phyloP scores from a whole-genome alignment of 2,797 vertebrate genomes.

The Oryzias dopingdopingensis region DNA sequence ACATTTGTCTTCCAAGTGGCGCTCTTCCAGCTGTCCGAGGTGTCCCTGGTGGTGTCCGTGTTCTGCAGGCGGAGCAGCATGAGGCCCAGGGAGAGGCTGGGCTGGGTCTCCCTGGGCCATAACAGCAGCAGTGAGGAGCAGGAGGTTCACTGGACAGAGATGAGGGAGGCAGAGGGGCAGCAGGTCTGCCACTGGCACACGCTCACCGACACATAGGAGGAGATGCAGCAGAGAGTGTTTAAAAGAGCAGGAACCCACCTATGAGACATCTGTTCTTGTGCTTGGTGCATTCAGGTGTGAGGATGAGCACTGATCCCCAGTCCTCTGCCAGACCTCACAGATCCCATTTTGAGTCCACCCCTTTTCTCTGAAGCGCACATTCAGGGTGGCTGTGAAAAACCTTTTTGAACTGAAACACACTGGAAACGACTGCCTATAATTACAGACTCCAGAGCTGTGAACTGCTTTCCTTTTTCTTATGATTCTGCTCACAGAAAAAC shows the following conservation, averaged over 20 bases:
- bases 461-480: conserved; percentile 1
- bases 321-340: conserved; percentile 52
- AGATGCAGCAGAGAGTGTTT: not conserved
- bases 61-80: conserved; percentile 91
- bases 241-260: conserved; percentile 18
- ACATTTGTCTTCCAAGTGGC: conserved; percentile 97
- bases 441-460: conserved; percentile 1
- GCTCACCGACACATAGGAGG: conserved; percentile 83
- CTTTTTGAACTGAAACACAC: conserved; percentile 8
- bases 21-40: conserved; percentile 95
- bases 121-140: conserved; percentile 95
- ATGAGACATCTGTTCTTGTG: conserved; percentile 19
- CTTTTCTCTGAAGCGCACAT: conserved; percentile 21
- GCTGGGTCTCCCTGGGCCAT: conserved; percentile 93
- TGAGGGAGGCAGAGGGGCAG: conserved; percentile 94
- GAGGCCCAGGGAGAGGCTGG: conserved; percentile 90
- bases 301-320: conserved; percentile 27
- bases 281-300: conserved; percentile 38
- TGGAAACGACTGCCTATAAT: conserved; percentile 13
- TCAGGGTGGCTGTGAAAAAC: conserved; percentile 6
- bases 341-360: conserved; percentile 47
- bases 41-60: conserved; percentile 91
- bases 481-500: conserved; percentile 25
- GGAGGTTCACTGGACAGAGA: conserved; percentile 92
- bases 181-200: conserved; percentile 96